A percentile compares a stretch with the other conserved stretches of the same genome.
Conservation (phyloP, 1,140 invertebrate genomes). For the Temnothorax longispinosus region DNA sequence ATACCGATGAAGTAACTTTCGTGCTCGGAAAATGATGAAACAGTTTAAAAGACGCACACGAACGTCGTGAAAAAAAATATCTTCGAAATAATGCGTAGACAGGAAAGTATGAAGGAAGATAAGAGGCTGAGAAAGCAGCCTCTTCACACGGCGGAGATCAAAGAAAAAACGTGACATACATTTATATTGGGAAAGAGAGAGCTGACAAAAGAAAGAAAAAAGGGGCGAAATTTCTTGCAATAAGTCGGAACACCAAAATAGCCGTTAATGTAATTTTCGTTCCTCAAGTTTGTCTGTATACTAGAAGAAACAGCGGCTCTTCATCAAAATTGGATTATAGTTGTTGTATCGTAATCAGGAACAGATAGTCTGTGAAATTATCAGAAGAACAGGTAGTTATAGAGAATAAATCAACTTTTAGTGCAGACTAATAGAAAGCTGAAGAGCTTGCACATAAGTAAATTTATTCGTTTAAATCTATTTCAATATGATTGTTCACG, state of each 20-base stretch:
- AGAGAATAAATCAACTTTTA: neutral
- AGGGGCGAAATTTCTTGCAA: neutral
- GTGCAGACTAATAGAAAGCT: neutral
- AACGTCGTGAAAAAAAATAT: slow-evolving; percentile 28
- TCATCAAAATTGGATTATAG: slow-evolving; percentile 52
- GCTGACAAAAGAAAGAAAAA: neutral
- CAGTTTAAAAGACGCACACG: neutral
- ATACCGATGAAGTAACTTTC: slow-evolving; percentile 10
- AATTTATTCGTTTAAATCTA: neutral
- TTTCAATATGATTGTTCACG: neutral
- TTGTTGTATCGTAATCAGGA: slow-evolving; percentile 10
- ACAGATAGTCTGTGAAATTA: neutral
- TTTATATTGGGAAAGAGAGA: slow-evolving; percentile 51
- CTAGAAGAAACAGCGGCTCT: slow-evolving; percentile 5
- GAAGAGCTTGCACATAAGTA: neutral
- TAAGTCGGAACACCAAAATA: slow-evolving; percentile 32
- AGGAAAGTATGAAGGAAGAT: neutral
- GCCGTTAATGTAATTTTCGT: slow-evolving; percentile 35
- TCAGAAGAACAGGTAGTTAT: neutral
- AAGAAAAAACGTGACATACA: slow-evolving; percentile 52
- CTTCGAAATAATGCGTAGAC: slow-evolving; percentile 24
- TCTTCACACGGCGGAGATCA: slow-evolving; percentile 25
- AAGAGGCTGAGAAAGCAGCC: neutral
- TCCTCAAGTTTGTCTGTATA: neutral
- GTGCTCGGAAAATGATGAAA: neutral